Conservation (phyloP, 2,797 vertebrate genomes). For the Anguilla obscura region DNA sequence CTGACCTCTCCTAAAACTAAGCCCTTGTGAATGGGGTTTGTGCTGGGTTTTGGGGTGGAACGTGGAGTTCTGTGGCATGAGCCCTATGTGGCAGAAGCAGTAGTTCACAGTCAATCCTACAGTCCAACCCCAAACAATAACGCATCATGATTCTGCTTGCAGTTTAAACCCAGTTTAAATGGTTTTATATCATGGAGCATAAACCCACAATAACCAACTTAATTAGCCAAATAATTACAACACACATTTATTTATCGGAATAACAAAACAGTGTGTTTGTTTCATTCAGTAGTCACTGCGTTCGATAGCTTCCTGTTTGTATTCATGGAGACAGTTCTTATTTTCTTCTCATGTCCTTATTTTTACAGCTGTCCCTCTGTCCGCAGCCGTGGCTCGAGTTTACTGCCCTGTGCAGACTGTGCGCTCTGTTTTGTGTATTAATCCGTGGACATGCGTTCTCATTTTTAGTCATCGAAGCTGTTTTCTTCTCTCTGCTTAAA, state of each 20-base stretch:
- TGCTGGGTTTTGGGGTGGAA: not conserved
- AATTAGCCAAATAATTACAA: not conserved
- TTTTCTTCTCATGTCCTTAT: not conserved
- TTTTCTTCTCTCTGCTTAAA: conserved; percentile 21
- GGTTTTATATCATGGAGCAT: not conserved
- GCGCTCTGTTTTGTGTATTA: not conserved
- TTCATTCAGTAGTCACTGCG: not conserved
- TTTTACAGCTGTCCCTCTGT: not conserved
- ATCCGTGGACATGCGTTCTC: not conserved
- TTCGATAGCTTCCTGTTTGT: not conserved
- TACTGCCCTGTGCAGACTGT: not conserved
- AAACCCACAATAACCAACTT: not conserved
- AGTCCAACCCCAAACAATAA: not conserved
- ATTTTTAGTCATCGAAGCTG: not conserved
- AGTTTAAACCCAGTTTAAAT: not conserved
- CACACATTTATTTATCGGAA: conserved; percentile 6
- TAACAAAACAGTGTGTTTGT: not conserved
- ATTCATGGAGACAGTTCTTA: not conserved
- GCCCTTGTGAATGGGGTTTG: not conserved
- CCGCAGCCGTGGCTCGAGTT: not conserved
- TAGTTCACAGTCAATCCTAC: not conserved
- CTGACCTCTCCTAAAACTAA: too few species aligned
- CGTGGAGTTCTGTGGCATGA: too few species aligned
- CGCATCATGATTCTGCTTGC: not conserved
- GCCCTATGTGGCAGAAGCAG: not conserved